Evolutionary conservation across 2,888 invertebrate species (phyloP).

Genomic region (Nesidiocoris tenuis): DNA sequence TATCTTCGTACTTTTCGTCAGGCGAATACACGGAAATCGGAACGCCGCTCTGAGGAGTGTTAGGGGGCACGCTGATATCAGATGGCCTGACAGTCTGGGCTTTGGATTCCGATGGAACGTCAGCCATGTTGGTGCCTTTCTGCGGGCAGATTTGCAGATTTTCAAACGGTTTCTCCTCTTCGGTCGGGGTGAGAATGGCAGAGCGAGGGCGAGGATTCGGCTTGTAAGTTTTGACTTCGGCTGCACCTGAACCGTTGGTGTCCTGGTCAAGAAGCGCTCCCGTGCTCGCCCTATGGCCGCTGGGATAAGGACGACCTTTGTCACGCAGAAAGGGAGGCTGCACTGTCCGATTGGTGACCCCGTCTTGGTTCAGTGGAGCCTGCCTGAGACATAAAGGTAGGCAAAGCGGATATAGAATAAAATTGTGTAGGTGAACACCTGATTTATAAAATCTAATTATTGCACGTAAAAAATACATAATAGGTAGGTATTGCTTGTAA

Average conservation of each 20-base stretch:
- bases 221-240: neutral
- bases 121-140: neutral
- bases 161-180: slow-evolving; percentile 6
- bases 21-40: slow-evolving; percentile 12
- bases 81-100: neutral
- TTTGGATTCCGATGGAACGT: neutral
- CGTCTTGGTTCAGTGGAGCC: neutral
- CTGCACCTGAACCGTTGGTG: neutral
- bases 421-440: too few species aligned
- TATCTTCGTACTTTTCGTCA: slow-evolving; percentile 34
- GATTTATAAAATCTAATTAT: too few species aligned
- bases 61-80: neutral
- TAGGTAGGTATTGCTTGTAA: too few species aligned
- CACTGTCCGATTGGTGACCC: neutral
- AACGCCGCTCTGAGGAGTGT: neutral
- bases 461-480: too few species aligned
- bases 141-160: neutral
- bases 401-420: too few species aligned
- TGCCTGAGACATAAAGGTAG: neutral
- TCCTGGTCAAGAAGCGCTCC: neutral
- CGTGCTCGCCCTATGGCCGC: slow-evolving; percentile 10
- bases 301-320: neutral
- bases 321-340: neutral
- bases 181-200: slow-evolving; percentile 24
- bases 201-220: slow-evolving; percentile 4